These are phyloP conservation scores for Ormyrus nitidulus DNA, from an alignment of 2,888 invertebrate species.

Conservation along the genomic window DNA sequence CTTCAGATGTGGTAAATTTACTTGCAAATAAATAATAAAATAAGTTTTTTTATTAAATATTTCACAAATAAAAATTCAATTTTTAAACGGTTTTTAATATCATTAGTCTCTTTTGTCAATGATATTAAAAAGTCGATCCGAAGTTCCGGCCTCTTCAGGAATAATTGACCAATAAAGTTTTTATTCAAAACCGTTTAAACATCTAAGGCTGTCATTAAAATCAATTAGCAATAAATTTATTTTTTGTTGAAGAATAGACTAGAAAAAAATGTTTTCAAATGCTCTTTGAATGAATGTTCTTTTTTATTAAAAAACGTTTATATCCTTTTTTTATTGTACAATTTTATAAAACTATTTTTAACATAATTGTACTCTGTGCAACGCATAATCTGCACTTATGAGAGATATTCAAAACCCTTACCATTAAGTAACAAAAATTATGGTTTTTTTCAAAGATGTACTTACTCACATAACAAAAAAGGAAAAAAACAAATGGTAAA, in stretches of 20 bases:
- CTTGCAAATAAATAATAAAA: not conserved
- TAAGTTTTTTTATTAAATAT: not conserved
- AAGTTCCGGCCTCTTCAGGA: not conserved
- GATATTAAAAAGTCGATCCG: not conserved
- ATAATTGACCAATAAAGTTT: not conserved
- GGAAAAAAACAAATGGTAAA: constrained; percentile 20
- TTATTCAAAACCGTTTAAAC: not conserved
- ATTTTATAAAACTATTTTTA: constrained; percentile 47
- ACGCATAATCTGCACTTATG: constrained; percentile 6
- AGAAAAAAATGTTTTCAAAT: too few species aligned
- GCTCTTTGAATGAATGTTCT: not conserved
- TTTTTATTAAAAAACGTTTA: constrained; percentile 5
- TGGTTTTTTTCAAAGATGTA: constrained; percentile 13
- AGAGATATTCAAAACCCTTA: constrained; percentile 46
- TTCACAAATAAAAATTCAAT: not conserved
- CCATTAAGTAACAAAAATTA: constrained; percentile 53
- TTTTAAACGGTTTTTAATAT: not conserved
- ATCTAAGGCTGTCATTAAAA: not conserved
- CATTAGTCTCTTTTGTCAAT: not conserved
- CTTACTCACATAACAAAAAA: constrained; percentile 34
- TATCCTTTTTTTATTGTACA: constrained; percentile 9
- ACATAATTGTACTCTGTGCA: constrained; percentile 30
- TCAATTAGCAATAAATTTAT: not conserved
- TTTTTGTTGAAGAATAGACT: not conserved
- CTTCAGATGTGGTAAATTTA: not conserved